Evolutionary conservation across 2,113 vertebrate species (phyloP).

Genomic region (Serilophus lunatus): DNA sequence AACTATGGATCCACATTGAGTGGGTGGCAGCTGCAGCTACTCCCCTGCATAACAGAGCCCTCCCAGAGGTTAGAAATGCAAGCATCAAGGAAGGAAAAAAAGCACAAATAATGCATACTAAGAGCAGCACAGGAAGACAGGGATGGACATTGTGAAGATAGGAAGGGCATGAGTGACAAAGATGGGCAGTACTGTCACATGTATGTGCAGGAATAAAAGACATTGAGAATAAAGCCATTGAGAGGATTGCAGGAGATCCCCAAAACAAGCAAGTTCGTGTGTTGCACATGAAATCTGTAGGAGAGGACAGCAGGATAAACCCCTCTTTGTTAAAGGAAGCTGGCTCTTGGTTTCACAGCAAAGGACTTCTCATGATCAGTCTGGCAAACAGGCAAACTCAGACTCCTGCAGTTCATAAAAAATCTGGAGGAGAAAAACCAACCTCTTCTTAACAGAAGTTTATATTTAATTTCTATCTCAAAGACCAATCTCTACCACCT

Average conservation of each 20-base stretch:
- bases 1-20: background rate
- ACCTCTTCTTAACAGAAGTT: background rate
- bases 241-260: background rate
- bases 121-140: background rate
- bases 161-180: background rate
- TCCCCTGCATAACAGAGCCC: background rate
- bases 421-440: fast-evolving
- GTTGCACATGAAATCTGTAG: background rate
- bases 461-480: background rate
- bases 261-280: background rate
- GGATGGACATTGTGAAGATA: background rate
- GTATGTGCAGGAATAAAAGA: background rate
- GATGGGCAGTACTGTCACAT: fast-evolving
- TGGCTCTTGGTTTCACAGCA: background rate
- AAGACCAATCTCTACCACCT: background rate
- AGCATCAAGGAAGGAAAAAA: background rate
- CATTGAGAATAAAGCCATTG: background rate
- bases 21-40: background rate
- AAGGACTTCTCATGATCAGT: background rate
- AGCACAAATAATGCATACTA: background rate
- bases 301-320: background rate
- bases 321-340: background rate
- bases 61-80: background rate
- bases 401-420: background rate
- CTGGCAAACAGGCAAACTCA: background rate